Evolutionary conservation across 2,797 vertebrate species (phyloP), one percentile per base, ranked within the genome.

Genomic region (Sphenodon punctatus): DNA sequence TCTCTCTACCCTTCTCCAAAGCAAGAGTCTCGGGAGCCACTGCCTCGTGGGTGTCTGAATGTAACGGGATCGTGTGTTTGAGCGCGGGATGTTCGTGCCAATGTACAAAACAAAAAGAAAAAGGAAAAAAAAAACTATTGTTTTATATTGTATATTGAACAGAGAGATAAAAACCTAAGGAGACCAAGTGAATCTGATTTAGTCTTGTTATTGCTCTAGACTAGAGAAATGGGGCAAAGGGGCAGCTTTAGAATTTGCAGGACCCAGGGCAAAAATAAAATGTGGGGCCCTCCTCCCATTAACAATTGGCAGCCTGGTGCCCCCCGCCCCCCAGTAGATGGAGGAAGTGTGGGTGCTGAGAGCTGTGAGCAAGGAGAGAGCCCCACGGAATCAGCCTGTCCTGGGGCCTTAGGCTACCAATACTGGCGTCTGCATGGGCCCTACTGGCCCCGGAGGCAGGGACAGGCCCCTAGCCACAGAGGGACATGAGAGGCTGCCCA

Each of bases 21-120:
- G 86, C 70, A 89, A 76, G 84, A 81, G 64, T 81, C 88, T 74
- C 67, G 81, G 76, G 81, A 42, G 80, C 67, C 85, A 15, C 78
- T 46, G 65, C 67, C 45, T 73, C 91, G 90, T 81, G 86, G n/a
- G 88, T 64, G 87, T 82, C 90, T 88, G 79, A 91, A 92, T 96
- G 94, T 95, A 92, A 82, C 80, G 80, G 76, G 87, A 79, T 76
- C 92, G 41, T 41, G 41, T 41, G 79, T 81, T 48, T 68, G 79
- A 63, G 65, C 68, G 68, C 43, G 32, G 65, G 79, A 34, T 94
- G 86, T 95, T 89, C 89, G 97, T 97, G 97, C 97, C 97, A 97
- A 97, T 92, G 93, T 95, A 93, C 92, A 92, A 94, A 79, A 65
- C 68, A 79, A n/a, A n/a, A n/a, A n/a, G n/a, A n/a, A n/a, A n/a